Conservation (phyloP, 2,113 vertebrate species). For the Eretmochelys imbricata region DNA sequence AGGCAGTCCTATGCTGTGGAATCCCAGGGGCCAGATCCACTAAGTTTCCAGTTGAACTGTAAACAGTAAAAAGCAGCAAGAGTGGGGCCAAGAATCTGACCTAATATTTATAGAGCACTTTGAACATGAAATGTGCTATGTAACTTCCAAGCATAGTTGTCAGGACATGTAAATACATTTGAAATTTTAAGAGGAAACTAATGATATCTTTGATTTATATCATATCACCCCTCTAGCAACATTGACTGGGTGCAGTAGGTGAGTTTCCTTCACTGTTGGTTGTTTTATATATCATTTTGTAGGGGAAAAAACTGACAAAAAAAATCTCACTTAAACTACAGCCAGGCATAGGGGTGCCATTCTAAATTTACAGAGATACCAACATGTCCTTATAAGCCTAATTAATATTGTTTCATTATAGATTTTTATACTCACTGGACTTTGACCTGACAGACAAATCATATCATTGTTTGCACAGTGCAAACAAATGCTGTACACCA, state of each 20-base stretch:
- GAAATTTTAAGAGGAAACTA: neutral
- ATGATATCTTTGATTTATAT: neutral
- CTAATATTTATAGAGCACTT: neutral
- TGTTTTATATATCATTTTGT: neutral
- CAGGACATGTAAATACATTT: neutral
- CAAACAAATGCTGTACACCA: neutral
- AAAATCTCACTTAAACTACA: neutral
- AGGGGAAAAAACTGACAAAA: neutral
- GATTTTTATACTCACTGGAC: conserved; percentile 25
- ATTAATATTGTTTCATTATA: conserved; percentile 7
- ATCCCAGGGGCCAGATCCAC: neutral
- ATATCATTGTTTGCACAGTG: neutral
- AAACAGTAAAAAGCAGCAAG: neutral
- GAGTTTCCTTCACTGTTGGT: neutral
- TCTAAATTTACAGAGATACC: conserved; percentile 4
- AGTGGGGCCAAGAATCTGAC: neutral
- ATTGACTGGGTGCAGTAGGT: neutral
- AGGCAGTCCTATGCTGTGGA: neutral
- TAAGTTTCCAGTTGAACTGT: neutral
- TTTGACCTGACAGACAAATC: conserved; percentile 17
- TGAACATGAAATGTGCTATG: neutral
- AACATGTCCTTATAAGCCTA: neutral
- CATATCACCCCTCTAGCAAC: neutral
- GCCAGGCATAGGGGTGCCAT: neutral
- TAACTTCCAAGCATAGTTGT: neutral